Evolutionary conservation across 2,888 invertebrate species (phyloP), one percentile per base, ranked within the genome.

Genomic region (Zhuqinia jingwanae): DNA sequence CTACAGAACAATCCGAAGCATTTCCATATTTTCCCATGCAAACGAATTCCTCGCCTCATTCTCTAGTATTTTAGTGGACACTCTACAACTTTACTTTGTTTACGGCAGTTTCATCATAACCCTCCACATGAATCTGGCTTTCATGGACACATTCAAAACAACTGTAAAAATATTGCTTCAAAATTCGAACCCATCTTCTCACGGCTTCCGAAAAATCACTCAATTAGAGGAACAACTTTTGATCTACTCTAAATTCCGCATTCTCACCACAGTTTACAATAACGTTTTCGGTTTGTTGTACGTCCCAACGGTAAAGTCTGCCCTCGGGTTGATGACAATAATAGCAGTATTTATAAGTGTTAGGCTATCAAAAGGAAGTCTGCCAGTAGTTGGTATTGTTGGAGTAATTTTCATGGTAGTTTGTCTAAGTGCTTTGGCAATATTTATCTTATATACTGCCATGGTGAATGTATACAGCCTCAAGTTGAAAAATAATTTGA

Each of bases 201-300:
- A 53, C 45, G 13, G 60, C 47, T n/a, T 36, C 36, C 11, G 56
- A 20, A 20, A 56, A 56, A 6, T 3, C 20, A 10, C 2, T 10
- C 22, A 45, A 42, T 20, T 47, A 20, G n/a, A 22, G 27, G 30
- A 75, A 27, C 20, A 27, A n/a, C 1, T 50, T 2, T 25, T 27
- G 13, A 25, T 53, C n/a, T 75, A 50, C 22, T 75, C 75, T 13
- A 75, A 75, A 17, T 42, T 78, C 2, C 42, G 78, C 6, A 60
- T 78, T 63, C 25, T 78, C 25, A 60, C 78, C 0, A 78, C 60
- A 6, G 15, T 79, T 11, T 81, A 81, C 42, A 81, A 81, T 22
- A 81, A 42, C 20, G 17, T 56, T 2, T 81, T 30, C 42, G 70
- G 70, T 11, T 2, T 1, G 15, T 10, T 13, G 5, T 81, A 81